Percentiles rank a stretch among this genome's conserved stretches.
Conservation (phyloP, 92 coral and sea anemone genomes). For the Paramuricea clavata region DNA sequence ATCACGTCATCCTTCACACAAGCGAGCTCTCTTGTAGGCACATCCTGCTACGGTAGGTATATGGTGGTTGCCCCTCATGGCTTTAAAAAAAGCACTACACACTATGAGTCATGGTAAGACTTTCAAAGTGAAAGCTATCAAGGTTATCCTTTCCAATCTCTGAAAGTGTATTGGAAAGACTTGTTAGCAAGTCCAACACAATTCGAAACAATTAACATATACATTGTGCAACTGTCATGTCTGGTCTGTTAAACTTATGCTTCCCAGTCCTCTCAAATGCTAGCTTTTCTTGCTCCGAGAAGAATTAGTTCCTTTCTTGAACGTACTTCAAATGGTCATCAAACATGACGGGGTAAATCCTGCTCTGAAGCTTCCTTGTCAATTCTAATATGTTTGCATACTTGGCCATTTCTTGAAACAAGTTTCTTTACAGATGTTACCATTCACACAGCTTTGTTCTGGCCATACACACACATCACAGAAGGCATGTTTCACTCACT, state of each 20-base stretch:
- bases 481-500: no score
- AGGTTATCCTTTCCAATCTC: conserved; percentile 47
- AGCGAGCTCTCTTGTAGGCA: no score
- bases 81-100: conserved; percentile 60
- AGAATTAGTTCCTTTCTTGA: conserved; percentile 34
- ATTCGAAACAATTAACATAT: conserved; percentile 25
- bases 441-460: conserved; percentile 47
- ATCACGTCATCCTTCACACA: no score
- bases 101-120: conserved; percentile 48
- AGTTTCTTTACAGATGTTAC: conserved; percentile 58
- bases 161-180: conserved; percentile 24
- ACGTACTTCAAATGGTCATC: conserved; percentile 44
- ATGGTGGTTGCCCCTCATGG: conserved; percentile 67
- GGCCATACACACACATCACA: no score
- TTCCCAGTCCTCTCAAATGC: conserved; percentile 49
- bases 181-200: conserved; percentile 34
- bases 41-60: conserved; percentile 71
- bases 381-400: conserved; percentile 55
- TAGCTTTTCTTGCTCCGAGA: conserved; percentile 32
- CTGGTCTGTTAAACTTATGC: conserved; percentile 45
- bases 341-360: conserved; percentile 42
- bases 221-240: conserved; percentile 19
- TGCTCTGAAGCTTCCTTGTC: conserved; percentile 46
- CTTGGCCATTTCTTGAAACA: conserved; percentile 31
- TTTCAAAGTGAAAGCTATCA: conserved; percentile 49